Evolutionary conservation across 2,888 invertebrate genomes (phyloP).

Genomic region (Axea sp.): DNA sequence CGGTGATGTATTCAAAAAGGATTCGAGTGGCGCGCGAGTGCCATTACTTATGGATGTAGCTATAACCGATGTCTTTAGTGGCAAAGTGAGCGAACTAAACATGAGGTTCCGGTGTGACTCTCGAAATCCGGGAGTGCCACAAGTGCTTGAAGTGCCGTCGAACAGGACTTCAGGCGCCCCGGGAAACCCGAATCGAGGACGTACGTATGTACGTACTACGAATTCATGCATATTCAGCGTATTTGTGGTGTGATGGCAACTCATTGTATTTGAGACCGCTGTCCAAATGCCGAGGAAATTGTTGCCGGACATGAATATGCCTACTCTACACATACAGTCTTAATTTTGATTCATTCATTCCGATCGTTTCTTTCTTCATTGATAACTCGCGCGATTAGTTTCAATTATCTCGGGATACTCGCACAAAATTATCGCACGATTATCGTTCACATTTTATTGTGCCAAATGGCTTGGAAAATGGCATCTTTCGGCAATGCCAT

Average conservation of each 20-base stretch:
- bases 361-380: slow-evolving; percentile 7
- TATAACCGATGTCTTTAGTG: slow-evolving; percentile 50
- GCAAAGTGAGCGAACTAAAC: slow-evolving; percentile 54
- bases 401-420: slow-evolving; percentile 30
- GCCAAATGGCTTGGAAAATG: slow-evolving; percentile 18
- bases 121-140: slow-evolving; percentile 66
- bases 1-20: slow-evolving; percentile 51
- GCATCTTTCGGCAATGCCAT: neutral
- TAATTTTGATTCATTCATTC: slow-evolving; percentile 23
- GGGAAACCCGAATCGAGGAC: slow-evolving; percentile 76
- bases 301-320: slow-evolving; percentile 58
- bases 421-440: slow-evolving; percentile 29
- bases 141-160: slow-evolving; percentile 69
- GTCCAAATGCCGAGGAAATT: slow-evolving; percentile 69
- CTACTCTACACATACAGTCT: slow-evolving; percentile 45
- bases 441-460: slow-evolving; percentile 23
- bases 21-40: slow-evolving; percentile 27
- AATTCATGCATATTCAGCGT: slow-evolving; percentile 76
- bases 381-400: slow-evolving; percentile 33
- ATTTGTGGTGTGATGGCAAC: slow-evolving; percentile 70
- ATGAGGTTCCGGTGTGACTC: slow-evolving; percentile 59
- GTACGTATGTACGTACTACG: slow-evolving; percentile 65
- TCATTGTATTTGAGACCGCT: slow-evolving; percentile 70
- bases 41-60: slow-evolving; percentile 41
- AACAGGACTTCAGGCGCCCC: slow-evolving; percentile 70